Base-by-base conservation (phyloP, 2,888 invertebrate genomes). In the Drosophila yooni region DNA sequence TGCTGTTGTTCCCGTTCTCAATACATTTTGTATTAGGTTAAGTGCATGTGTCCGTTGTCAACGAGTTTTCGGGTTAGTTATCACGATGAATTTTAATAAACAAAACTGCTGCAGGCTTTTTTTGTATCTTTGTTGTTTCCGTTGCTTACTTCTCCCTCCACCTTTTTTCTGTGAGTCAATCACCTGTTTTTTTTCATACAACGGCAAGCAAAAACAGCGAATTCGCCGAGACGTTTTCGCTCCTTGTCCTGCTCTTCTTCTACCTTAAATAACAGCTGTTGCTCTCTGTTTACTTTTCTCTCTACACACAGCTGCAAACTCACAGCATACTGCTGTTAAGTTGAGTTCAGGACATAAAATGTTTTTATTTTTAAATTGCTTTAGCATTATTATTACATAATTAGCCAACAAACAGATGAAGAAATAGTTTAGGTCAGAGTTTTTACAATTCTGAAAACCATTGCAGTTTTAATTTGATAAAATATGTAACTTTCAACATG, bases 11-110 rank as follows among this genome's bases (percentile, higher is more conserved):
- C 46, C 62, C 68, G 81, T 84, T 80, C 88, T 76, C 85, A 83
- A 86, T 88, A 86, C 83, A 86, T 83, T 81, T 85, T 76, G 86
- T 71, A 71, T 76, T 78, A 76, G 72, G 50, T 75, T 78, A 70
- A 64, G 51, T 71, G 53, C 66, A 36, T 60, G 40, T 43, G 56
- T 51, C 54, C 65, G 68, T 89, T 82, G 90, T 88, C 88, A 88
- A 88, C 83, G 86, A 74, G 74, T 76, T 33, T n/a, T 31, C 13
- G 21, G 25, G 15, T 75, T 61, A 71, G 73, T 87, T 82, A 87
- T 89, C 85, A 81, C 83, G 70, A 61, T 46, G 18, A 51, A 75
- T 70, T 67, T 70, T 48, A 73, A 74, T 71, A 70, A 68, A 65
- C 56, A 60, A 71, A 71, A 50, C 27, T 50, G 27, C 59, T 61